Evolutionary conservation across 2,797 vertebrate genomes (phyloP), one percentile per base, ranked within the genome.

Genomic region (Sitta carolinensis): DNA sequence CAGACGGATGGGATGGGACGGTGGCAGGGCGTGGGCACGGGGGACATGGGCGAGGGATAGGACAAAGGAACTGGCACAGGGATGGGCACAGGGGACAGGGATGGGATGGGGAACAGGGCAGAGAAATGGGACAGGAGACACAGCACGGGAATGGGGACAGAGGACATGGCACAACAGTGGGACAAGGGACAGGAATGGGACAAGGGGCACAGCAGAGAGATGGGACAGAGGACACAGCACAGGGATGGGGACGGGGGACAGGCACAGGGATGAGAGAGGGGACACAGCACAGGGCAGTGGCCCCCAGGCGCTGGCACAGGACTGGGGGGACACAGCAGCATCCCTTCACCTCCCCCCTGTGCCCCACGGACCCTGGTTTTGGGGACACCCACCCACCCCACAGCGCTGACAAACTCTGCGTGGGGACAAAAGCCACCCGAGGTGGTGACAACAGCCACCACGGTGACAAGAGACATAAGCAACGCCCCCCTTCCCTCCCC

Each of bases 1-100:
- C 38, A 57, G 7, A 20, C 0, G 1, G 45, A 55, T 15, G 50
- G 50, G 73, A 70, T 7, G 0, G 16, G n/a, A 4, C 21, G 64
- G 32, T 50, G 54, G 30, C 77, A 59, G 64, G 54, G 36, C 4
- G 11, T 22, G 29, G 70, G 61, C 7, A 16, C 43, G 8, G 45
- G 55, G 40, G 54, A 40, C 43, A 27, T 7, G 51, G 42, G 5
- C 12, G 25, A 17, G 13, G 15, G 34, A n/a, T 4, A 7, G 43
- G 42, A 47, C 61, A 64, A 36, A 25, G n/a, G 55, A 55, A 9
- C 18, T 2, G 32, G 20, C 13, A 22, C 18, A 50, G 23, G 48
- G 23, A 26, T 26, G 50, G 50, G 50, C 19, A 47, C 45, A 47
- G 45, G 45, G 45, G 45, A 47, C 45, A 47, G 20, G 45, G 21